Conservation (phyloP, 1,140 invertebrate genomes). For the Ridgeia piscesae region DNA sequence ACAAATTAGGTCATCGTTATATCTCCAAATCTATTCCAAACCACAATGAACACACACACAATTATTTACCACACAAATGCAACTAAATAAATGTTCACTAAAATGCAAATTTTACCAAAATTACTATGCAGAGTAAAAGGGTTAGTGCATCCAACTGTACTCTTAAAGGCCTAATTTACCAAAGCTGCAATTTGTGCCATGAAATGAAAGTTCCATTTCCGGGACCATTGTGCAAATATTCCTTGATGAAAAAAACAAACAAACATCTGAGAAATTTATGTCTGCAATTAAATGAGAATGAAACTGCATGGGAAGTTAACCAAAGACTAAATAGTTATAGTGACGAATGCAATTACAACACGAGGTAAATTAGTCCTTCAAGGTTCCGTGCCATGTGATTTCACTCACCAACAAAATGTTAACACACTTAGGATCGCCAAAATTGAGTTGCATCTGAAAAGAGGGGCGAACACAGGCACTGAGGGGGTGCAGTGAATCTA, state of each 20-base stretch:
- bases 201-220: neutral
- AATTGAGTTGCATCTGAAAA: slow-evolving; percentile 10
- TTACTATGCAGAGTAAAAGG: neutral
- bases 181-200: neutral
- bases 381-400: neutral
- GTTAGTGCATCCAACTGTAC: neutral
- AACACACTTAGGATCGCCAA: slow-evolving; percentile 14
- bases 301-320: neutral
- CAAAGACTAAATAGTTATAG: neutral
- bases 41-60: neutral
- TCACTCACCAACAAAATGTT: slow-evolving; percentile 10
- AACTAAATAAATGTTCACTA: neutral
- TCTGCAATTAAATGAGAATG: neutral
- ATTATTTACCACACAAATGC: neutral
- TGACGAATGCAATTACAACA: neutral
- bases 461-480: neutral
- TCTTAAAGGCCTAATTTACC: neutral
- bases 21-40: neutral
- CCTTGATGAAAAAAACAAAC: neutral
- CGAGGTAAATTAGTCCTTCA: slow-evolving; percentile 11
- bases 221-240: neutral
- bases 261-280: neutral
- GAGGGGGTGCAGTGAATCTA: neutral
- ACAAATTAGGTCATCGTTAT: neutral
- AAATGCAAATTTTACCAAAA: neutral